Evolutionary conservation across 2,113 vertebrate species (phyloP).

Genomic region (Campylomormyrus tamandua): DNA sequence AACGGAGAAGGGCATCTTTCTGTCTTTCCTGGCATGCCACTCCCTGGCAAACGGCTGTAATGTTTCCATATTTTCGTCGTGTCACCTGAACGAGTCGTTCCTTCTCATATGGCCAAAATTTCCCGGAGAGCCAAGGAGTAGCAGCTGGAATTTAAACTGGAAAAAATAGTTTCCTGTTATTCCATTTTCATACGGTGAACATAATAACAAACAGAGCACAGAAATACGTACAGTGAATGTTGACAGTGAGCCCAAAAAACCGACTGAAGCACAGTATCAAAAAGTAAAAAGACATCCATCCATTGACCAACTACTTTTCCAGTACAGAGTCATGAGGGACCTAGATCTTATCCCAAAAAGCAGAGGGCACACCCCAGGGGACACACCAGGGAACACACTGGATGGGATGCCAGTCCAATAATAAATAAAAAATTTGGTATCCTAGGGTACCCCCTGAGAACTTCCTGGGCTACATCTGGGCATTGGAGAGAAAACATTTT

Average conservation of each 20-base stretch:
- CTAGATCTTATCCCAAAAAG: neutral
- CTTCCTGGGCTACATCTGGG: neutral
- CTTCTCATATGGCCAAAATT: neutral
- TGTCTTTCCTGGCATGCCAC: neutral
- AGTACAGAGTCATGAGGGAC: neutral
- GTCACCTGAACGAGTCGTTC: neutral
- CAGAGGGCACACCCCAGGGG: neutral
- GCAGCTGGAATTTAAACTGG: neutral
- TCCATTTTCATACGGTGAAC: neutral
- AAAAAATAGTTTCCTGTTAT: constrained; percentile 2
- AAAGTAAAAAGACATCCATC: neutral
- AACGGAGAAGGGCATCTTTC: neutral
- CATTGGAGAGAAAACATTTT: neutral
- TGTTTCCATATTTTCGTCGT: neutral
- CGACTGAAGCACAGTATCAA: neutral
- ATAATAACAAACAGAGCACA: neutral
- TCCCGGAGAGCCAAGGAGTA: neutral
- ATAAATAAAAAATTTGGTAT: neutral
- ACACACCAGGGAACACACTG: neutral
- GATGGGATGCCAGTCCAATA: neutral
- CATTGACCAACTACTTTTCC: neutral
- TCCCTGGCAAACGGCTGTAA: neutral
- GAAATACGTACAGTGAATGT: neutral
- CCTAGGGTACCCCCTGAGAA: neutral
- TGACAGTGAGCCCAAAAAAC: neutral